A percentile compares a stretch with the other conserved stretches of the same genome.
These are phyloP conservation scores for Drosophila kurseongensis DNA, from an alignment of 1,140 invertebrate species.

Conservation along the genomic window DNA sequence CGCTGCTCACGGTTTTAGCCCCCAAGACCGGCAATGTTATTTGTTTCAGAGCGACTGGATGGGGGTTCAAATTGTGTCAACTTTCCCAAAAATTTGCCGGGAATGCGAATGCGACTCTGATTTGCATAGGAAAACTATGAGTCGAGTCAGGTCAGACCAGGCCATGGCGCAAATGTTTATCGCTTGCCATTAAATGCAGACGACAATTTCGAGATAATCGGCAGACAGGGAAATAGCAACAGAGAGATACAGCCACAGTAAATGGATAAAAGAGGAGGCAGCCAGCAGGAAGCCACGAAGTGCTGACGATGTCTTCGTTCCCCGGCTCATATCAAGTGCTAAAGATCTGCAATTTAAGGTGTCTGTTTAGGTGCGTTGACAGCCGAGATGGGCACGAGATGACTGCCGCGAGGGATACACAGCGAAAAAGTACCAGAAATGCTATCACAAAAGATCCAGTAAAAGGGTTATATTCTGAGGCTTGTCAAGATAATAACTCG, in stretches of 20 bases:
- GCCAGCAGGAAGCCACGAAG: slow-evolving; percentile 36
- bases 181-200: slow-evolving; percentile 73
- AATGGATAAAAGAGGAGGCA: neutral
- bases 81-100: slow-evolving; percentile 67
- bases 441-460: too few relatives aligned
- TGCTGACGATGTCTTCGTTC: slow-evolving; percentile 17
- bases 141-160: slow-evolving; percentile 1
- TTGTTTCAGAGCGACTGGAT: slow-evolving; percentile 11
- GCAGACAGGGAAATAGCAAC: slow-evolving; percentile 22
- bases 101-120: slow-evolving; percentile 52
- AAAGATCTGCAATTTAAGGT: slow-evolving; percentile 65
- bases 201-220: slow-evolving; percentile 64
- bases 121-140: slow-evolving; percentile 45
- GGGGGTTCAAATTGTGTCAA: slow-evolving; percentile 75
- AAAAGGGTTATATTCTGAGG: neutral
- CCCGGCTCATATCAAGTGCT: slow-evolving; percentile 48
- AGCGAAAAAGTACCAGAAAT: neutral
- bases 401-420: slow-evolving; percentile 14
- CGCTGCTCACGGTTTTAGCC: slow-evolving; percentile 70
- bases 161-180: slow-evolving; percentile 52
- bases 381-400: slow-evolving; percentile 47
- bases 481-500: neutral
- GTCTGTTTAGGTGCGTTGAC: slow-evolving; percentile 62
- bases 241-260: slow-evolving; percentile 24
- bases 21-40: slow-evolving; percentile 14